Percentiles rank a stretch among this genome's conserved stretches.
Conservation (phyloP, 2,797 vertebrate genomes). For the Periophthalmus magnuspinnatus region DNA sequence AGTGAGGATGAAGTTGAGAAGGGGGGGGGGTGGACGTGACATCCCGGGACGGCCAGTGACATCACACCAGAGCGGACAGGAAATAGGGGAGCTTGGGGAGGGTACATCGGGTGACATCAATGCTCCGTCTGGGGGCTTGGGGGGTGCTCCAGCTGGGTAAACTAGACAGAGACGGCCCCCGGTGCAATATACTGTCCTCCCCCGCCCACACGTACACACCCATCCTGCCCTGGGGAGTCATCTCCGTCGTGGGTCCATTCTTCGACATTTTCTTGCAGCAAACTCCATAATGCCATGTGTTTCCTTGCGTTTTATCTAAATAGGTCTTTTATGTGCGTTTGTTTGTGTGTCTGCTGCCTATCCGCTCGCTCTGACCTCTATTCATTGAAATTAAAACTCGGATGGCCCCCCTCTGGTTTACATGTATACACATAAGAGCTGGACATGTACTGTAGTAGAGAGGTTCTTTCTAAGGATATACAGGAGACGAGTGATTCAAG, state of each 20-base stretch:
- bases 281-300: conserved; percentile 65
- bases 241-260: conserved; percentile 44
- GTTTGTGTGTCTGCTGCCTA: conserved; percentile 66
- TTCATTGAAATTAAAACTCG: conserved; percentile 59
- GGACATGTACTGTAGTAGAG: conserved; percentile 14
- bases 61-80: conserved; percentile 75
- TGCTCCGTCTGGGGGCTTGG: conserved; percentile 64
- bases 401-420: conserved; percentile 28
- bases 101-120: conserved; percentile 73
- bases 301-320: conserved; percentile 65
- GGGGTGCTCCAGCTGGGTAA: conserved; percentile 76
- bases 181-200: conserved; percentile 3
- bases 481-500: neutral
- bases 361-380: conserved; percentile 60
- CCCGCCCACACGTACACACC: conserved; percentile 18
- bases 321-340: conserved; percentile 54
- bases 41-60: conserved; percentile 81
- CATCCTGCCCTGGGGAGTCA: conserved; percentile 26
- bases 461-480: conserved; percentile 18
- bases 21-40: conserved; percentile 69
- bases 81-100: conserved; percentile 68
- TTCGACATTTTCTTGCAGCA: conserved; percentile 27
- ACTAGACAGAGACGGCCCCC: conserved; percentile 57
- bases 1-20: neutral
- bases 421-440: conserved; percentile 22